Evolutionary conservation across 2,888 invertebrate species (phyloP).

Genomic region (Acanthosepion lycidas): DNA sequence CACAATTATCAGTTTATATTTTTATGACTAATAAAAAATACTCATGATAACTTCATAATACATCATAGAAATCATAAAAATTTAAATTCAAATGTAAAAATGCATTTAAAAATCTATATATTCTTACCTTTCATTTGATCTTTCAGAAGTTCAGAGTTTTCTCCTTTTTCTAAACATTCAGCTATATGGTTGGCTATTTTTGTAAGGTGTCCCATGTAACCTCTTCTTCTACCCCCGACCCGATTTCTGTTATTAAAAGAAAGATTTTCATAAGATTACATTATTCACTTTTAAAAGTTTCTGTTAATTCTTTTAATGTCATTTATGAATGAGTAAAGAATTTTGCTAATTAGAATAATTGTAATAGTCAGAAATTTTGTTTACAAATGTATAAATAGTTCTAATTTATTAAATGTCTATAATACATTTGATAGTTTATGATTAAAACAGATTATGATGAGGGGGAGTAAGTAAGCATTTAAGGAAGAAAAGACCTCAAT

Average conservation of each 20-base stretch:
- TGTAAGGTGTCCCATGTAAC: conserved; percentile 81
- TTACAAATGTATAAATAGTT: background rate
- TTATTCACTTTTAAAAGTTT: background rate
- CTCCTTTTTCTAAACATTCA: conserved; percentile 74
- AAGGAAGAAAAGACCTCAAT: no score
- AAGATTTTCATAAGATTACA: background rate
- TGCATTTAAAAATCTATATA: background rate
- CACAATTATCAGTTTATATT: no score
- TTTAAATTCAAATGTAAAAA: background rate
- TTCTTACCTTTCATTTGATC: conserved; percentile 71
- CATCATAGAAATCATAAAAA: no score
- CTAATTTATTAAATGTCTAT: background rate
- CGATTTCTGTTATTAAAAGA: conserved; percentile 53
- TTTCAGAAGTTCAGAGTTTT: conserved; percentile 73
- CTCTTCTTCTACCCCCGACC: conserved; percentile 73
- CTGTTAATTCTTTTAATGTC: background rate
- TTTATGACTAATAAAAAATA: no score
- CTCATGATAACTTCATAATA: no score
- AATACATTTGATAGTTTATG: background rate
- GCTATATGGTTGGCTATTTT: conserved; percentile 77
- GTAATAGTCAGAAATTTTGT: background rate
- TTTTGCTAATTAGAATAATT: background rate
- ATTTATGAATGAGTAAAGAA: background rate
- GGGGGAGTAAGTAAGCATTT: no score
- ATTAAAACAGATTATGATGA: background rate